phyloP scores from a whole-genome alignment of 92 coral and sea anemone genomes.

The Epizoanthus rinbou region DNA sequence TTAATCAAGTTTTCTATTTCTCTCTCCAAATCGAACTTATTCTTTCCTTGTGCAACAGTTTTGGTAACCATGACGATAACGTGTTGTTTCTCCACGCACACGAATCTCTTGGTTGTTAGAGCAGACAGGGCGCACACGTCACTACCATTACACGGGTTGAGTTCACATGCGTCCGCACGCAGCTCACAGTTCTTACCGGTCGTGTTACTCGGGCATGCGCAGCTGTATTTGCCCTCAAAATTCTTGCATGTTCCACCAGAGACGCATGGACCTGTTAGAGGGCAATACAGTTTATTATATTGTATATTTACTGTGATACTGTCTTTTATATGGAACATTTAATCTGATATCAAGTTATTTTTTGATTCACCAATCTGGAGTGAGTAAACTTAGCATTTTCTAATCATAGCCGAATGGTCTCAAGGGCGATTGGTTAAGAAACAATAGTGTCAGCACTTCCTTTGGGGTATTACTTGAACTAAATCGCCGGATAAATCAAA shows the following conservation, averaged over 20 bases:
- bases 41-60: not conserved
- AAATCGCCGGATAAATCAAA: too few species aligned
- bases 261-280: constrained; percentile 25
- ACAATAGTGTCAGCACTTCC: too few species aligned
- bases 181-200: constrained; percentile 35
- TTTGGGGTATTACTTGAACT: too few species aligned
- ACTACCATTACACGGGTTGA: not conserved
- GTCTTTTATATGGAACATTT: too few species aligned
- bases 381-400: too few species aligned
- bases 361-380: too few species aligned
- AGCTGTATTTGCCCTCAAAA: constrained; percentile 18
- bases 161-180: not conserved
- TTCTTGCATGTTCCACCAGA: constrained; percentile 24
- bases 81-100: constrained; percentile 20
- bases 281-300: too few species aligned
- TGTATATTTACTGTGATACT: too few species aligned
- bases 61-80: constrained; percentile 3
- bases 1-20: constrained; percentile 17
- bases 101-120: not conserved
- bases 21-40: constrained; percentile 11
- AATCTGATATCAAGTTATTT: too few species aligned
- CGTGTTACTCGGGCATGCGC: constrained; percentile 13
- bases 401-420: too few species aligned
- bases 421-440: too few species aligned
- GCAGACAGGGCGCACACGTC: constrained; percentile 18